Evolutionary conservation across 2,888 invertebrate species (phyloP), one percentile per base, ranked within the genome.

Genomic region (Apeira syringaria): DNA sequence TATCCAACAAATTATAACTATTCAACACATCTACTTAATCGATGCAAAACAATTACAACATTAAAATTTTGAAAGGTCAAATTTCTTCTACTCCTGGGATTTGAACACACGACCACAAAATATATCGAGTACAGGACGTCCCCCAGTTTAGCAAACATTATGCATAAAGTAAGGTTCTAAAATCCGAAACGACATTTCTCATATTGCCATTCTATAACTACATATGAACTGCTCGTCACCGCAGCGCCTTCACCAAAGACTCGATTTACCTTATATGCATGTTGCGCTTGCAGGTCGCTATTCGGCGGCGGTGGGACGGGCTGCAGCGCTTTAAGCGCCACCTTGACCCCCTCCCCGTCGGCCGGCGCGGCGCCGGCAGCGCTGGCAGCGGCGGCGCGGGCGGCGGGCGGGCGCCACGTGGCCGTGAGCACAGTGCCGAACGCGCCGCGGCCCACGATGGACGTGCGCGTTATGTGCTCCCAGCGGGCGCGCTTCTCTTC

Each of bases 371-470:
- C 27, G 90, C 93, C 1, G 98, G 98, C 47, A 96, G 95, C 5
- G 98, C 97, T 0, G 98, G 98, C 76, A 98, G 98, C 42, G 92
- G 85, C 20, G 91, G 92, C 74, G 91, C 15, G n/a, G 15, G 91
- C 74, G 52, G 85, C 29, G 90, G 91, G 74, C 52, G 93, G 55
- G 10, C 66, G 93, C 76, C 94, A 95, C 3, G 91, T 91, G 0
- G 95, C 97, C 63, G 94, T 93, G 74, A 98, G 97, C 5, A 99
- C 99, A 61, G 99, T 98, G 0, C 99, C 99, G 89, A 99, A 99
- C 0, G 99, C 98, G 1, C 99, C 99, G n/a, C 98, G 93, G 0
- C 99, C 99, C 20, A 98, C 91, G 34, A 96, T 82, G 0, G 93
- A 91, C 0, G 94, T 94, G 43, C 95, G 91, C 28, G 94, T 92